phyloP scores from a whole-genome alignment of 2,113 vertebrate genomes.

The Elanus axillaris region DNA sequence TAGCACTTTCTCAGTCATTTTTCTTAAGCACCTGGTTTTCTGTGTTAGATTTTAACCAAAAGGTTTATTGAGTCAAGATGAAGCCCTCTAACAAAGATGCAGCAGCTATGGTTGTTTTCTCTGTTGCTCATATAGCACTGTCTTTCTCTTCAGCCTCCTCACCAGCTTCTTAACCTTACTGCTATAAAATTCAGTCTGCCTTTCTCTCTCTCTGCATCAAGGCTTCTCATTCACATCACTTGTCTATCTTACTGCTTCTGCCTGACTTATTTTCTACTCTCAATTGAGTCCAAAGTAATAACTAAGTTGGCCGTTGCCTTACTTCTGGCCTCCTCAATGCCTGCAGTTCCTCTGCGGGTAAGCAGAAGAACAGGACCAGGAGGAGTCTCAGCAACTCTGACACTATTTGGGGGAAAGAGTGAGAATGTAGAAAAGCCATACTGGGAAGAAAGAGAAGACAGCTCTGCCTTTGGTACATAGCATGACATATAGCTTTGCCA shows the following conservation, averaged over 20 bases:
- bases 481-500: not conserved
- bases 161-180: not conserved
- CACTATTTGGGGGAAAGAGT: not conserved
- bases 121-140: not conserved
- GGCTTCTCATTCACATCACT: not conserved
- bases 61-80: not conserved
- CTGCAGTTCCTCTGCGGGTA: not conserved
- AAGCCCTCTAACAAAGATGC: not conserved
- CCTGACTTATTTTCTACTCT: not conserved
- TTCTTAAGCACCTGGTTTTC: not conserved
- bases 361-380: not conserved
- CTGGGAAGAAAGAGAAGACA: not conserved
- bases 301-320: not conserved
- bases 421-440: not conserved
- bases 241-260: not conserved
- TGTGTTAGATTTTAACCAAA: not conserved
- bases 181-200: not conserved
- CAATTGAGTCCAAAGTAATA: not conserved
- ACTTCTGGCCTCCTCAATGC: not conserved
- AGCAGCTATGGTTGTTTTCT: not conserved
- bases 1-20: not conserved
- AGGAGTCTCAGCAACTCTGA: not conserved
- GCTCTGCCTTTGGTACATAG: not conserved
- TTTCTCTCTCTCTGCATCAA: not conserved
- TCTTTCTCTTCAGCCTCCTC: not conserved